Percentiles rank a stretch among this genome's conserved stretches.
phyloP scores from a whole-genome alignment of 2,797 vertebrate genomes.

The Antrozous pallidus region DNA sequence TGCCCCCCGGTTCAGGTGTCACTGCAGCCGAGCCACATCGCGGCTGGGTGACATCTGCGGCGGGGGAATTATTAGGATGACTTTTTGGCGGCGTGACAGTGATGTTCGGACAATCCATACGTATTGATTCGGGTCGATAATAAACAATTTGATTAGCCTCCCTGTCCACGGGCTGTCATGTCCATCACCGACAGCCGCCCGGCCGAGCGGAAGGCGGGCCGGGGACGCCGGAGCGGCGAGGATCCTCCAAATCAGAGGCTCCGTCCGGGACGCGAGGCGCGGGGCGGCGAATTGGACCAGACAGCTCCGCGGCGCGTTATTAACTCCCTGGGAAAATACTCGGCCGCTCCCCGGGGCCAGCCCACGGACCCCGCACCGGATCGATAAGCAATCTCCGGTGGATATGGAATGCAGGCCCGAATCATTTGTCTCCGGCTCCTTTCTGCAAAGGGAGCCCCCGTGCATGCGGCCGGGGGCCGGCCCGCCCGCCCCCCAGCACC shows the following conservation, averaged over 20 bases:
- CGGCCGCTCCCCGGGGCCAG: slow-evolving; percentile 91
- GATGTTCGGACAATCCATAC: slow-evolving; percentile 99
- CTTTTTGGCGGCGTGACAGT: slow-evolving; percentile 93
- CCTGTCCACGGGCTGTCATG: slow-evolving; percentile 99
- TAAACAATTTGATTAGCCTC: slow-evolving; percentile 99
- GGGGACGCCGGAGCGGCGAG: slow-evolving; percentile 84
- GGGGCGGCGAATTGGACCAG: slow-evolving; percentile 99
- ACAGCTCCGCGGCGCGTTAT: slow-evolving; percentile 99
- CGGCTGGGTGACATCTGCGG: slow-evolving; percentile 85
- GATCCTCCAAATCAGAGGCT: too few relatives aligned
- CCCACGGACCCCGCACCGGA: slow-evolving; percentile 97
- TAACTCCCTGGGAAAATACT: slow-evolving; percentile 99
- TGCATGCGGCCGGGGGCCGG: slow-evolving; percentile 44
- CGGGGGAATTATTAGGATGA: slow-evolving; percentile 90
- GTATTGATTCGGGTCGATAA: slow-evolving; percentile 99
- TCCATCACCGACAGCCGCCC: slow-evolving; percentile 96
- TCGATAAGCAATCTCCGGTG: slow-evolving; percentile 99
- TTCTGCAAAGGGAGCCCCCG: slow-evolving; percentile 89
- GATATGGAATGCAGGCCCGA: slow-evolving; percentile 99
- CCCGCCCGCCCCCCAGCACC: not conserved
- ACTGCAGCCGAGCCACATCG: slow-evolving; percentile 79
- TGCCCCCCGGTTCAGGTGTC: slow-evolving; percentile 79
- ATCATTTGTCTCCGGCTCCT: slow-evolving; percentile 98
- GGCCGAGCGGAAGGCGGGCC: slow-evolving; percentile 94
- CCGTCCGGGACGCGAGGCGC: too few relatives aligned